These are phyloP conservation scores for Zosterops japonicus DNA, from an alignment of 2,113 vertebrate genomes.

Conservation along the genomic window DNA sequence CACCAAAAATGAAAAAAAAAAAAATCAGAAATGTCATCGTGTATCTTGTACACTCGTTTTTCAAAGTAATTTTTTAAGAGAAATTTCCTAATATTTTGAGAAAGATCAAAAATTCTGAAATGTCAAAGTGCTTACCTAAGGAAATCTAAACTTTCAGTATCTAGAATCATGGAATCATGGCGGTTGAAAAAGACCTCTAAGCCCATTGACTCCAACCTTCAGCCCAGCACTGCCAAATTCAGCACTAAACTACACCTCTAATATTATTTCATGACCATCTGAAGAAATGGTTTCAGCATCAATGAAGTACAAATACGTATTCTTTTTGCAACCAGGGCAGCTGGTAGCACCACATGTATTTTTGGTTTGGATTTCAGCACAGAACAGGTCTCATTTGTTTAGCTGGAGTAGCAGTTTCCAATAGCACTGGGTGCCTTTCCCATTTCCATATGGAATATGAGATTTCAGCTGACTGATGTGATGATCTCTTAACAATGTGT, in stretches of 20 bases:
- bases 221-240: neutral
- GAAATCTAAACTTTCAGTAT: neutral
- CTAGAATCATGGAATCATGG: neutral
- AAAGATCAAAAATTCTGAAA: neutral
- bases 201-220: neutral
- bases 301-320: neutral
- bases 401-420: neutral
- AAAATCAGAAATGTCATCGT: neutral
- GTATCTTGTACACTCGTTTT: fast-evolving
- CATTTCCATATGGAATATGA: neutral
- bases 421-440: neutral
- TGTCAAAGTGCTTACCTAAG: neutral
- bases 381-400: neutral
- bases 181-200: neutral
- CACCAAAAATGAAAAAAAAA: neutral
- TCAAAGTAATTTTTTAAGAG: neutral
- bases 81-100: neutral
- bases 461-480: neutral
- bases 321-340: neutral
- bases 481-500: neutral
- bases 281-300: neutral
- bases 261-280: neutral
- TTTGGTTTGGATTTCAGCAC: neutral
- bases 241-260: neutral
- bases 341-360: neutral